Percentiles rank a stretch among this genome's conserved stretches.
phyloP scores from a whole-genome alignment of 2,797 vertebrate species.

The Microtus obscurus region DNA sequence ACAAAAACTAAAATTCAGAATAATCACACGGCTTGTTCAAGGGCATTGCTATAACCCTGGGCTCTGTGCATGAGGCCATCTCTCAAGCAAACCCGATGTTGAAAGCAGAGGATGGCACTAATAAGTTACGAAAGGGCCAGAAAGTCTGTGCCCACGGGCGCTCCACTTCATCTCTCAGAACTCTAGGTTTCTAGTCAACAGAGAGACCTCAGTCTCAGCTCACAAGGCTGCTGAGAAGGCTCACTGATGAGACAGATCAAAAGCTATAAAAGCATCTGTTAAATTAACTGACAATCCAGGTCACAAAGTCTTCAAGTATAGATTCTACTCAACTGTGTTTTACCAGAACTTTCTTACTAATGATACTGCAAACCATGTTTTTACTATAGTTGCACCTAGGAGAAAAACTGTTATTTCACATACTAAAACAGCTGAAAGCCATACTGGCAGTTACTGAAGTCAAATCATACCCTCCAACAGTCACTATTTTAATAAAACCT shows the following conservation, averaged over 20 bases:
- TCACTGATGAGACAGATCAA: no score
- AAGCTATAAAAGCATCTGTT: background rate
- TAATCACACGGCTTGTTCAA: background rate
- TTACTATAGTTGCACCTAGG: background rate
- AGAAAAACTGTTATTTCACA: background rate
- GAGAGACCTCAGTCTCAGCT: background rate
- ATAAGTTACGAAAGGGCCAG: fast-evolving
- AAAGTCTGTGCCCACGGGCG: background rate
- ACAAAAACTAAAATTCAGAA: background rate
- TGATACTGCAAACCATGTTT: background rate
- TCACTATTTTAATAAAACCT: background rate
- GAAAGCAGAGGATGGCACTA: background rate
- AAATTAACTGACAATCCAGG: no score
- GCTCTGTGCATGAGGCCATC: fast-evolving
- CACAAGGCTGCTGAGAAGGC: background rate
- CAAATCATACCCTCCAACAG: background rate
- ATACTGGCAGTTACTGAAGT: background rate
- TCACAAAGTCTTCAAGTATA: background rate
- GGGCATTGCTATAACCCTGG: fast-evolving
- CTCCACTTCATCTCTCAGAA: fast-evolving
- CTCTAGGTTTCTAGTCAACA: background rate
- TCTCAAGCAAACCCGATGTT: fast-evolving
- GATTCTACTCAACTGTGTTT: background rate
- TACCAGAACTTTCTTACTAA: background rate
- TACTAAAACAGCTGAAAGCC: background rate